A percentile compares a stretch with the other conserved stretches of the same genome.
These are phyloP conservation scores for Heterodera schachtii DNA, from an alignment of 1,140 invertebrate species.

Conservation along the genomic window DNA sequence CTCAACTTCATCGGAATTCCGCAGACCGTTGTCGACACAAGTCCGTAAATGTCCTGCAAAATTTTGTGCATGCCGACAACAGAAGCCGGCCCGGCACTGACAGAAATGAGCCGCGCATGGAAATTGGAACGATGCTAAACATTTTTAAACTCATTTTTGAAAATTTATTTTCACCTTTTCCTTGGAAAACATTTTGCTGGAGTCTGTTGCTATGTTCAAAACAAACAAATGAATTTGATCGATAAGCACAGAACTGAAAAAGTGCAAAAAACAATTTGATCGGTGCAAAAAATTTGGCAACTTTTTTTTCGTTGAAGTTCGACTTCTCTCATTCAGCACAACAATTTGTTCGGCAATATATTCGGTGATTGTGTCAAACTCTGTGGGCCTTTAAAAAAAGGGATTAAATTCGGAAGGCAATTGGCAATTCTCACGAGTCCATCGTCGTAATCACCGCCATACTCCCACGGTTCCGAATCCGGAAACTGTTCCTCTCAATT, in stretches of 20 bases:
- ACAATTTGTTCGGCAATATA: slow-evolving; percentile 39
- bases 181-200: slow-evolving; percentile 29
- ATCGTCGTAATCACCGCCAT: slow-evolving; percentile 44
- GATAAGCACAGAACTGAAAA: slow-evolving; percentile 27
- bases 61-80: slow-evolving; percentile 39
- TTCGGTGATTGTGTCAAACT: slow-evolving; percentile 38
- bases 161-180: not conserved
- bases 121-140: slow-evolving; percentile 33
- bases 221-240: slow-evolving; percentile 40
- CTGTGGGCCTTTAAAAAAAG: slow-evolving; percentile 14
- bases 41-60: slow-evolving; percentile 49
- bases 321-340: slow-evolving; percentile 36
- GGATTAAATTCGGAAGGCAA: slow-evolving; percentile 10
- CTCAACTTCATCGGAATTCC: slow-evolving; percentile 56
- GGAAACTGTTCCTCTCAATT: not conserved
- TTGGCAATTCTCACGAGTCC: slow-evolving; percentile 23
- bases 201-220: slow-evolving; percentile 40
- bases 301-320: slow-evolving; percentile 18
- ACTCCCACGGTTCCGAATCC: slow-evolving; percentile 36
- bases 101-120: slow-evolving; percentile 27
- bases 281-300: not conserved
- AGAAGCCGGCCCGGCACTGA: slow-evolving; percentile 35
- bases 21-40: slow-evolving; percentile 55
- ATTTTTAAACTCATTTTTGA: not conserved
- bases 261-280: not conserved